These are phyloP conservation scores for Megaustenia siamemsis DNA, from an alignment of 2,888 invertebrate genomes.

Conservation along the genomic window DNA sequence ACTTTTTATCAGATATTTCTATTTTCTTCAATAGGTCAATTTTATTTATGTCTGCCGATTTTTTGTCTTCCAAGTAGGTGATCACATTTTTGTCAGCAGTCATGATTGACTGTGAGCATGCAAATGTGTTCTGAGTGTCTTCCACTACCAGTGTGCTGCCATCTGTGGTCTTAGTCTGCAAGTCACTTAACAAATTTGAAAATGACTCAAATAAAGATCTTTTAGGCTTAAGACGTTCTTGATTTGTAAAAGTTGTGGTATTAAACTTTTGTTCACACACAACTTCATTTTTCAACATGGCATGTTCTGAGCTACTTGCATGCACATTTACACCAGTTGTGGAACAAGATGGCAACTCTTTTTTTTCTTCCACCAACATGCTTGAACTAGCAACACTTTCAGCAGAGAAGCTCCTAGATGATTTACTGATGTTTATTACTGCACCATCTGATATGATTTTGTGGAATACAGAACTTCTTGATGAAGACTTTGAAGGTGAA, in stretches of 20 bases:
- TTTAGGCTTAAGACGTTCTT: not conserved
- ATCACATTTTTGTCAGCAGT: not conserved
- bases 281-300: not conserved
- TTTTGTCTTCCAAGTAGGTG: not conserved
- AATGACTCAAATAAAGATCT: slow-evolving; percentile 25
- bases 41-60: not conserved
- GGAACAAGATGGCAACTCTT: not conserved
- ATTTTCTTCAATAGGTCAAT: not conserved
- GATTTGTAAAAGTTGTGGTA: not conserved
- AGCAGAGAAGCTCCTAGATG: not conserved
- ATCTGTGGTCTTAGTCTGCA: not conserved
- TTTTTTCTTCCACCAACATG: not conserved
- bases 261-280: no score
- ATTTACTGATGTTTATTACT: not conserved
- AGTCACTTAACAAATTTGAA: not conserved
- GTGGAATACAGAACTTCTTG: not conserved
- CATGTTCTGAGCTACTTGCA: not conserved
- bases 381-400: not conserved
- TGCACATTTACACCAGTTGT: not conserved
- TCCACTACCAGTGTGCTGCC: not conserved
- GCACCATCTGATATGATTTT: not conserved
- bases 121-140: not conserved
- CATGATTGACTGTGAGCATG: not conserved
- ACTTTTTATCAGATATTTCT: no score
- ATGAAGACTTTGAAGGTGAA: not conserved